Conservation (phyloP, 2,888 invertebrate species). For the Polydrusus pterygomalis region DNA sequence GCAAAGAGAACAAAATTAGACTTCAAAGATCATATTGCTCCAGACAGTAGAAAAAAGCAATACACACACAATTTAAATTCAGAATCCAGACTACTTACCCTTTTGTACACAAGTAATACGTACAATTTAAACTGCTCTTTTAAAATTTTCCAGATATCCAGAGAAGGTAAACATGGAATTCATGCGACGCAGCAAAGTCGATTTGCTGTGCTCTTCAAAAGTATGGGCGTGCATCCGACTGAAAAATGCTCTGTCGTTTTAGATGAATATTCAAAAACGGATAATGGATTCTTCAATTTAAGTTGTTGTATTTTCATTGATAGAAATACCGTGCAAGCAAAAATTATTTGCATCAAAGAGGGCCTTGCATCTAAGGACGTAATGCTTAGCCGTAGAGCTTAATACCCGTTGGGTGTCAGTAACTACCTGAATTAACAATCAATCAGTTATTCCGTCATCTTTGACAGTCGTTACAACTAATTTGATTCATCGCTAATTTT, state of each 20-base stretch:
- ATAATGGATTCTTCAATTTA: constrained; percentile 16
- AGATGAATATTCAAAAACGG: constrained; percentile 23
- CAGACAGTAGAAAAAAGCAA: constrained; percentile 17
- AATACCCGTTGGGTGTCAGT: too few relatives aligned
- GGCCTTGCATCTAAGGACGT: too few relatives aligned
- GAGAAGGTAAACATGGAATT: constrained; percentile 48
- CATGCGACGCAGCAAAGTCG: constrained; percentile 42
- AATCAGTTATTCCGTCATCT: too few relatives aligned
- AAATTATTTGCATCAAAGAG: too few relatives aligned
- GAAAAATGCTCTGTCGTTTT: constrained; percentile 46
- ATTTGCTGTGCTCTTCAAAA: constrained; percentile 52
- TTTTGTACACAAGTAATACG: not conserved
- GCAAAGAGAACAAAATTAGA: not conserved
- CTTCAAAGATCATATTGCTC: not conserved
- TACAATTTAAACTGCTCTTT: constrained; percentile 49
- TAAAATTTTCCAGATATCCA: constrained; percentile 48
- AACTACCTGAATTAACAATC: too few relatives aligned
- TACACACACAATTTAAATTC: constrained; percentile 9
- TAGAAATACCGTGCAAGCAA: too few relatives aligned
- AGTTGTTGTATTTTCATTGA: constrained; percentile 5
- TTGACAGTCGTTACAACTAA: too few relatives aligned
- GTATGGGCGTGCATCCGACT: constrained; percentile 49
- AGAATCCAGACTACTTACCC: constrained; percentile 13
- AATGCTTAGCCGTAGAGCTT: too few relatives aligned
- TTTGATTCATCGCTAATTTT: too few relatives aligned